Percentiles rank a stretch among this genome's conserved stretches.
These are phyloP conservation scores for Istiophorus platypterus DNA, from an alignment of 2,113 vertebrate genomes.

Conservation along the genomic window DNA sequence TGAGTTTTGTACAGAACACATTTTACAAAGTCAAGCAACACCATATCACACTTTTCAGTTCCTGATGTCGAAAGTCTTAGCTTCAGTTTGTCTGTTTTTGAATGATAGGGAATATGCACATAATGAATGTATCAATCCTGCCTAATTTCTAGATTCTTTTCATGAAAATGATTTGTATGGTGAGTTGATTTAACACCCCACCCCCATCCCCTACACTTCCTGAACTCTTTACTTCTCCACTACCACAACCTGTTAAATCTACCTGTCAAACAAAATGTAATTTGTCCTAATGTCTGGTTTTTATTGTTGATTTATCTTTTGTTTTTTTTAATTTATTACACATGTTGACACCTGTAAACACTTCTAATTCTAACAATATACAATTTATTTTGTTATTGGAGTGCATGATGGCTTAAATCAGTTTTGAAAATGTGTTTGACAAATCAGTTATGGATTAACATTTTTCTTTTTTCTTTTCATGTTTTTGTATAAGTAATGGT, in stretches of 20 bases:
- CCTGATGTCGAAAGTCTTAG: slow-evolving; percentile 65
- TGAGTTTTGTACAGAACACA: slow-evolving; percentile 45
- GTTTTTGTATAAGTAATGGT: neutral
- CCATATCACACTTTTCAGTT: slow-evolving; percentile 63
- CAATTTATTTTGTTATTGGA: slow-evolving; percentile 48
- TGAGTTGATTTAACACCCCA: slow-evolving; percentile 47
- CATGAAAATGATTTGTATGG: slow-evolving; percentile 55
- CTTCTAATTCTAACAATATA: slow-evolving; percentile 73
- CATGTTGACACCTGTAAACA: slow-evolving; percentile 71
- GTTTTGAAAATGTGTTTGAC: slow-evolving; percentile 63
- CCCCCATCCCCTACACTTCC: slow-evolving; percentile 21
- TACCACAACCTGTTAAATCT: slow-evolving; percentile 49
- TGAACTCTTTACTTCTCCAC: slow-evolving; percentile 27
- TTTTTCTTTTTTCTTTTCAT: slow-evolving; percentile 14
- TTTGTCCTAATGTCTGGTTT: slow-evolving; percentile 64
- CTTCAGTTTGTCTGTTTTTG: slow-evolving; percentile 59
- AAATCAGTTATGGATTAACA: slow-evolving; percentile 70
- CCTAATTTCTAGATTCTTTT: slow-evolving; percentile 73
- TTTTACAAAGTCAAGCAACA: slow-evolving; percentile 47
- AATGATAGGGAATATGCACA: slow-evolving; percentile 75
- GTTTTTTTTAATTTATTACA: slow-evolving; percentile 65
- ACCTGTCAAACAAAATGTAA: slow-evolving; percentile 39
- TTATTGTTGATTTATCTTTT: slow-evolving; percentile 41
- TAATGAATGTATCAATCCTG: slow-evolving; percentile 85
- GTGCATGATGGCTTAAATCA: slow-evolving; percentile 51